Evolutionary conservation across 2,797 vertebrate genomes (phyloP), one percentile per base, ranked within the genome.

Genomic region (Dendrocincla fuliginosa): DNA sequence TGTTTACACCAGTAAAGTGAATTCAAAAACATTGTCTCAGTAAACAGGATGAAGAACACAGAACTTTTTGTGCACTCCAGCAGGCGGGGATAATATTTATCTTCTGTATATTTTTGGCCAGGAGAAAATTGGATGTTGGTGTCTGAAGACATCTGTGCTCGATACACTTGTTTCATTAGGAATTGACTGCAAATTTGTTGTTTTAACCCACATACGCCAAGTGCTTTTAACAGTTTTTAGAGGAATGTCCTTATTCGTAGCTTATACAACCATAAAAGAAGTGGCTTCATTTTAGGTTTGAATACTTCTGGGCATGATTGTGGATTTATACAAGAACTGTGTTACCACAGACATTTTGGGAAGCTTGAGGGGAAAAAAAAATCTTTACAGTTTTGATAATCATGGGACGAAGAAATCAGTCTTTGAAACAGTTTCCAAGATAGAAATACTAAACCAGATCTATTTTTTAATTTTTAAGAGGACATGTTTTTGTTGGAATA

Each of bases 51-150:
- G 3, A 85, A 87, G 56, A 85, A 86, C 87, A 65, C 77, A 91
- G 94, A 93, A 90, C 94, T 94, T 90, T n/a, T n/a, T 90, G 88
- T 95, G 93, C 44, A 2, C 80, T 93, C 93, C 93, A 95, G 11
- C 63, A 76, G 56, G 74, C 59, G 1, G 37, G 77, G 83, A 87
- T 76, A 84, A 92, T 88, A 93, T 90, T 96, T 95, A 95, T 95
- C 87, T 88, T 95, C 83, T 84, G 83, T 95, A 46, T 94, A 67
- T 78, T 95, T 94, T 82, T 84, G 86, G 93, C 88, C 67, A 87
- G 88, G 67, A 89, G 55, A 93, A 94, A 94, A 95, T 53, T 94
- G 90, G 67, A 95, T 84, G 70, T 73, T 89, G 74, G 80, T 93
- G 77, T 82, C 52, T 79, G 55, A 28, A 70, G 88, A 95, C 96